Percentiles rank a stretch among this genome's conserved stretches.
Conservation (phyloP, 2,113 vertebrate genomes). For the Tretioscincus oriximinensis region DNA sequence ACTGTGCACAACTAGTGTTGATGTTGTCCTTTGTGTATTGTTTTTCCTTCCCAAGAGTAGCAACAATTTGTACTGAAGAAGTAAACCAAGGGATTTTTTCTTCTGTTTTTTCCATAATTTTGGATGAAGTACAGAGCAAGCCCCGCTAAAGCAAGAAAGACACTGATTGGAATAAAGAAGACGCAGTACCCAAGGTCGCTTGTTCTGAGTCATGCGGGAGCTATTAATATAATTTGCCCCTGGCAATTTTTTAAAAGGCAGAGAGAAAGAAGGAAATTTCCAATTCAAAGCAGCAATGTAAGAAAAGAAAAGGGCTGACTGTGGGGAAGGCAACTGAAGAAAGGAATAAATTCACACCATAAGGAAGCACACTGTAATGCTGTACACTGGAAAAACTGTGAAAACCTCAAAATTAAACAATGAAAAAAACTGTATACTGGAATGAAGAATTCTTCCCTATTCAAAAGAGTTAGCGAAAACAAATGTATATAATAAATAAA, state of each 20-base stretch:
- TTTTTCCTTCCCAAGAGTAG: accelerated
- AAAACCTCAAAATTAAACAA: background rate
- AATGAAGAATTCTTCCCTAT: conserved; percentile 1
- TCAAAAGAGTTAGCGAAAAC: background rate
- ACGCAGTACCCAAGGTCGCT: conserved; percentile 32
- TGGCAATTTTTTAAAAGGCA: conserved; percentile 47
- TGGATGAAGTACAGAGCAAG: conserved; percentile 6
- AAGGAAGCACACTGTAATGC: background rate
- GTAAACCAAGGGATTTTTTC: conserved; percentile 3
- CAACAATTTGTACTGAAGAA: background rate
- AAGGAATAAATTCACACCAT: background rate
- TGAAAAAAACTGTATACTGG: background rate
- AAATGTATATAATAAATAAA: background rate
- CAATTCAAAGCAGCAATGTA: conserved; percentile 33
- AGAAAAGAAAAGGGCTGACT: conserved; percentile 2
- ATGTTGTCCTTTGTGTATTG: conserved; percentile 16
- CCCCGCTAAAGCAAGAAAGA: background rate
- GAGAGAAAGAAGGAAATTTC: conserved; percentile 48
- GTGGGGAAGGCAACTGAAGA: background rate
- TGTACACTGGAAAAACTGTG: conserved; percentile 7
- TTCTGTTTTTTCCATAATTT: conserved; percentile 34
- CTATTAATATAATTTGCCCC: conserved; percentile 61
- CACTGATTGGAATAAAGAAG: conserved; percentile 34
- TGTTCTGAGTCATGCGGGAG: conserved; percentile 52
- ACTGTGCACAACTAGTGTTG: background rate